A percentile compares a stretch with the other conserved stretches of the same genome.
Evolutionary conservation across 2,113 vertebrate genomes (phyloP).

Genomic region (Heterocephalus glaber): DNA sequence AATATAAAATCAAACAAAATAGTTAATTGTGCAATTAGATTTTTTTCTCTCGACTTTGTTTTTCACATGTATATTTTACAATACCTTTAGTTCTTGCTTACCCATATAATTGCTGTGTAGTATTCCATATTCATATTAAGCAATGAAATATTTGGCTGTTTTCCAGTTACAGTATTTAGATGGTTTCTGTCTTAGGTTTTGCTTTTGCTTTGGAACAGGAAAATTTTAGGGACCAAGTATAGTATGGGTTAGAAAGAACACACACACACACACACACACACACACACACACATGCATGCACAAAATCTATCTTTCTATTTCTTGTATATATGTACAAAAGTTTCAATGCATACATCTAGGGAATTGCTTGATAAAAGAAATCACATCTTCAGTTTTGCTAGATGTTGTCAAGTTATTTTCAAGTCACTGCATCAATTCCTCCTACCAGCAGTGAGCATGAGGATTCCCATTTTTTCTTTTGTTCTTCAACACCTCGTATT

Average conservation of each 20-base stretch:
- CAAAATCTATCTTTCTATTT: background rate
- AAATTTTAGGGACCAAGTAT: background rate
- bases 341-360: background rate
- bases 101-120: background rate
- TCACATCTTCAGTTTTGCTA: background rate
- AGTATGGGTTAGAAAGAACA: background rate
- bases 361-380: background rate
- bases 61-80: background rate
- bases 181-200: background rate
- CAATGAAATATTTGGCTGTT: background rate
- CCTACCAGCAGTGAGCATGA: background rate
- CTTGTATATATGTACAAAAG: background rate
- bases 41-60: background rate
- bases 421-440: background rate
- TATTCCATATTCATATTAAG: background rate
- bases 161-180: background rate
- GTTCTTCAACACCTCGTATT: slow-evolving; percentile 21
- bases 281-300: accelerated
- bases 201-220: background rate
- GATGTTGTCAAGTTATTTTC: background rate
- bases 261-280: too few relatives aligned
- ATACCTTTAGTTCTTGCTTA: background rate
- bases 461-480: background rate
- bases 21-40: background rate
- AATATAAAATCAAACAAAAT: background rate